Base-by-base conservation (phyloP, 2,113 vertebrate genomes). In the Columbina picui region DNA sequence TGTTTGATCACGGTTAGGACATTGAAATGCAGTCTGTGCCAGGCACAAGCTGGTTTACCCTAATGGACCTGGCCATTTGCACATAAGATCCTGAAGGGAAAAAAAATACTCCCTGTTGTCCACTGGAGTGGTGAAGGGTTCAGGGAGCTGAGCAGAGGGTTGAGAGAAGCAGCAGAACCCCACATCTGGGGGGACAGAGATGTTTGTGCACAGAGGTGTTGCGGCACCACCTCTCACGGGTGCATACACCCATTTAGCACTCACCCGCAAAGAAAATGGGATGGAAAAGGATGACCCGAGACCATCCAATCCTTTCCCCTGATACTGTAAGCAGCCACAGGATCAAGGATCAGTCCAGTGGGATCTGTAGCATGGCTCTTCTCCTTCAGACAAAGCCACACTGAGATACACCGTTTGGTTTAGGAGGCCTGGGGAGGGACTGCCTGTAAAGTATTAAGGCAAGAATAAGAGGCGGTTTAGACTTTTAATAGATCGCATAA, bases 381-480 rank as follows among this genome's bases (percentile, higher is more conserved):
- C 79, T 36, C 67, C 60, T 83, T 78, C 49, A 50, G 56, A 61
- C 64, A 91, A 79, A 81, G 36, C 12, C 39, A 68, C 22, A 4
- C 14, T 5, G 20, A 83, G 55, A 73, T 50, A 55, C 16, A 29
- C n/a, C 22, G 23, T 75, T 87, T 85, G 67, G 52, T 27, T 65
- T 83, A 19, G 57, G 53, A 85, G 70, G 53, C 49, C 61, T 89
- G 47, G 43, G 47, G 11, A 84, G 67, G 12, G 23, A 29, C 65
- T 49, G 61, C 20, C 49, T 96, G n/a, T 85, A n/a, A 94, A 89
- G 57, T 47, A 71, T 76, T 79, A 82, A 82, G 36, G 53, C 69
- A 95, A 93, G 61, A 91, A 57, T 65, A 84, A 84, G 87, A 75
- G 59, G 50, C 61, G 85, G 67, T 77, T 82, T 77, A 73, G 78